phyloP scores from a whole-genome alignment of 2,113 vertebrate species.

The cat (Felis catus) region F.catus_Fca126_mat1.0 CM031419.1:54443501-54444000 shows the following conservation, averaged over 20 bases:
- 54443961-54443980: neutral
- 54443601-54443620: neutral
- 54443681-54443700: neutral
- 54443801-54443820: neutral
- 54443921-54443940: neutral
- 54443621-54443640: neutral
- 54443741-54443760: neutral
- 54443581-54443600: neutral
- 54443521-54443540: neutral
- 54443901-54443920: neutral
- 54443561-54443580: neutral
- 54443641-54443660: neutral
- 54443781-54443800: neutral
- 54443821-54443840: neutral
- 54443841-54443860: neutral
- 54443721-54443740: neutral
- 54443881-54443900: neutral
- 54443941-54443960: neutral
- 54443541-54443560: neutral
- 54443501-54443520: neutral
- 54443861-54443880: neutral
- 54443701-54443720: neutral
- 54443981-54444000: neutral
- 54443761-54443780: neutral
- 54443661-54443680: neutral